Evolutionary conservation across 2,797 vertebrate genomes (phyloP), one percentile per base, ranked within the genome.

Genomic region (Chiloscyllium punctatum): DNA sequence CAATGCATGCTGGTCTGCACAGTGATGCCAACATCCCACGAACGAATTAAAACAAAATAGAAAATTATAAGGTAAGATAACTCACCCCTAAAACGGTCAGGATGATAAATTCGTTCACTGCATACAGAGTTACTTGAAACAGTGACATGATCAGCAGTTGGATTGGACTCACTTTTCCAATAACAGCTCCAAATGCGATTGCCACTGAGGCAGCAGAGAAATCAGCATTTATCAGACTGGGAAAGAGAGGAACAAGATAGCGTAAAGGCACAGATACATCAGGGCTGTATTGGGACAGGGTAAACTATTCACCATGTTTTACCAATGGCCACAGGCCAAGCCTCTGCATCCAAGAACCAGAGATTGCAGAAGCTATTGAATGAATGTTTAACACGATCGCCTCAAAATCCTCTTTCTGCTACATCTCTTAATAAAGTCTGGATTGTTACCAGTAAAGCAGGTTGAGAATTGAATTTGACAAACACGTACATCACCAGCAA

Each of bases 191-290:
- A 0, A 98, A 99, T 95, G 99, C 98, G 2, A 99, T 99, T 82
- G 99, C 98, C 95, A 98, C 98, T 7, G 98, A 98, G 2, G 98
- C 99, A 97, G 97, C 98, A 37, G 99, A 99, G 98, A 99, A 99
- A 97, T 99, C 99, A 0, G 99, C 99, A 0, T 99, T 99, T 97
- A 99, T 99, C 96, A 99, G 96, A 97, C 99, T 99, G 97, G 2
- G 69, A 96, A 82, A 94, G 96, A 84, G 53, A 77, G 87, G 11
- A 90, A 66, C 27, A 88, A 88, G 62, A 0, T 16, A 37, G 9
- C 3, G 23, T 69, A n/a, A 92, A 92, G 42, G 18, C 37, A 23
- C n/a, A 42, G 33, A 0, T 11, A 8, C 33, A 57, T 57, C 1
- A 4, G 9, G 25, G 6, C 13, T 57, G 30, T 27, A 66, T 66